These are phyloP conservation scores for Lineus longissimus DNA, from an alignment of 1,140 invertebrate genomes.

Conservation along the genomic window DNA sequence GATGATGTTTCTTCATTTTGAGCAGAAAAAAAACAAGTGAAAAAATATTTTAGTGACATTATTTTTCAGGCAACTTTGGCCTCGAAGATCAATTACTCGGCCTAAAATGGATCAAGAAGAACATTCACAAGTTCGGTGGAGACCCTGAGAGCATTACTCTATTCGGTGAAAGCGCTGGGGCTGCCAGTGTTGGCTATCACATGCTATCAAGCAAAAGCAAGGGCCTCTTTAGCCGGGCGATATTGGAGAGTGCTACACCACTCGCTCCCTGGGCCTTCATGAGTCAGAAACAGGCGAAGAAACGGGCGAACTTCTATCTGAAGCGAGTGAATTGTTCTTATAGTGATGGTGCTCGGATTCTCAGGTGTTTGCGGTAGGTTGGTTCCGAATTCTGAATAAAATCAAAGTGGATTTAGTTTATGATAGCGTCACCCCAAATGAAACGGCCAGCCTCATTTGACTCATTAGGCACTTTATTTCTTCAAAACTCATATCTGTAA, in stretches of 20 bases:
- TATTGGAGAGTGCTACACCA: too few species aligned
- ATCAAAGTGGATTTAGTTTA: slow-evolving; percentile 60
- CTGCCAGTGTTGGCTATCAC: slow-evolving; percentile 10
- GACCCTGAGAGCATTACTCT: slow-evolving; percentile 13
- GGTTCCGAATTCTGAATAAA: slow-evolving; percentile 68
- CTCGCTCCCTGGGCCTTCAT: too few species aligned
- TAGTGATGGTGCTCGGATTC: too few species aligned
- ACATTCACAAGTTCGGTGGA: slow-evolving; percentile 13
- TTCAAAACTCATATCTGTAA: too few species aligned
- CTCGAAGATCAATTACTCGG: slow-evolving; percentile 72
- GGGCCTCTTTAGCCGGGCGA: slow-evolving; percentile 58
- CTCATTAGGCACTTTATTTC: too few species aligned
- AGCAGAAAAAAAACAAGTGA: too few species aligned
- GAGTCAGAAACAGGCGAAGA: too few species aligned
- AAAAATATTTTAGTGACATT: too few species aligned
- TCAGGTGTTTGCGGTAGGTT: background rate
- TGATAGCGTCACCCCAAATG: slow-evolving; percentile 85
- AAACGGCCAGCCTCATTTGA: slow-evolving; percentile 69
- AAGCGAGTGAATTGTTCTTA: too few species aligned
- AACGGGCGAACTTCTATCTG: too few species aligned
- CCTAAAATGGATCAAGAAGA: slow-evolving; percentile 65
- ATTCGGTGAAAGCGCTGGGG: slow-evolving; percentile 17
- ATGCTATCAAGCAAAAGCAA: background rate
- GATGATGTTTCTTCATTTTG: too few species aligned
- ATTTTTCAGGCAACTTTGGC: slow-evolving; percentile 66